phyloP scores from a whole-genome alignment of 2,113 vertebrate species.

The Narcine bancroftii region DNA sequence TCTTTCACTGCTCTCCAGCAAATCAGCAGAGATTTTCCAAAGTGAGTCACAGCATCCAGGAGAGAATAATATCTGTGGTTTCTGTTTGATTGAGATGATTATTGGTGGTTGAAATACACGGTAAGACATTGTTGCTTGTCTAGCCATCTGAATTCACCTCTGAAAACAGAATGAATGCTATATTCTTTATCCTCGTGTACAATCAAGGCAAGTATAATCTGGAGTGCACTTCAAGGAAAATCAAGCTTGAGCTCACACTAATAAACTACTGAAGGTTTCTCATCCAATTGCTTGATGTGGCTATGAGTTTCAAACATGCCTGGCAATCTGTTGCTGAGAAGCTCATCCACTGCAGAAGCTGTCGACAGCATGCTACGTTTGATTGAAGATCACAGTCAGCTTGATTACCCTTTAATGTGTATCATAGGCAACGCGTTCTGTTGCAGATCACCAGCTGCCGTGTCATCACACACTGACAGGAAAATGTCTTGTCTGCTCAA shows the following conservation, averaged over 20 bases:
- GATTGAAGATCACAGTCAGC: conserved; percentile 29
- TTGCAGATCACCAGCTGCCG: neutral
- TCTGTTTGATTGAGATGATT: neutral
- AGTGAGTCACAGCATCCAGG: neutral
- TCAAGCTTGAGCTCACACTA: neutral
- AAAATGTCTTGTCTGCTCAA: neutral
- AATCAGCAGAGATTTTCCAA: neutral
- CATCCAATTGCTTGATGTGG: neutral
- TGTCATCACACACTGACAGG: neutral
- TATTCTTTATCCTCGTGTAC: neutral
- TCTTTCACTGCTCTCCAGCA: neutral
- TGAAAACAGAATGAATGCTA: neutral
- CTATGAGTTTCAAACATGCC: neutral
- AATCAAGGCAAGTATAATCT: neutral
- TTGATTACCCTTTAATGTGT: conserved; percentile 16
- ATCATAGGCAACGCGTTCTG: neutral
- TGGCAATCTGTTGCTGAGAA: neutral
- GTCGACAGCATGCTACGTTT: neutral
- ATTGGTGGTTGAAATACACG: neutral
- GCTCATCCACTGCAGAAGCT: neutral
- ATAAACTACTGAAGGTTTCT: neutral
- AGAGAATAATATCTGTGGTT: neutral
- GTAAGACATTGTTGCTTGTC: neutral
- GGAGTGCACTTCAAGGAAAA: neutral
- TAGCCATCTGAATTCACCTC: neutral